A percentile compares a stretch with the other conserved stretches of the same genome.
These are phyloP conservation scores for Brachionus plicatilis DNA, from an alignment of 1,140 invertebrate species.

Conservation along the genomic window DNA sequence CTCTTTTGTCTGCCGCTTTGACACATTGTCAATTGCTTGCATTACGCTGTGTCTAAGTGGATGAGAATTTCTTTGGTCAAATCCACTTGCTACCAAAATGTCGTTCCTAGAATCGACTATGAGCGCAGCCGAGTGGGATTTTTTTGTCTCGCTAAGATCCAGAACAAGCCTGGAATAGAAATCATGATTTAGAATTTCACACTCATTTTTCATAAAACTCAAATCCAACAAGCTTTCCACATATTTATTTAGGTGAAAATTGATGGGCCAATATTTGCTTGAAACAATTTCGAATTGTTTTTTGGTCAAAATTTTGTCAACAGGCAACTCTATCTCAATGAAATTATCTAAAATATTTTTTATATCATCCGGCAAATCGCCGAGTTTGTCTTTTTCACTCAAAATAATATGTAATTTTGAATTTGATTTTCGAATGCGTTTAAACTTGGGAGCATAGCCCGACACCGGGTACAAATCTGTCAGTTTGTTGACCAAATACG, in stretches of 20 bases:
- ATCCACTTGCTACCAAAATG: neutral
- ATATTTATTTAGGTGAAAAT: conserved; percentile 35
- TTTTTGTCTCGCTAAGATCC: neutral
- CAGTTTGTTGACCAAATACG: neutral
- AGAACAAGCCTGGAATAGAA: neutral
- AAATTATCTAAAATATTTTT: neutral
- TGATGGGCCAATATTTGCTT: conserved; percentile 27
- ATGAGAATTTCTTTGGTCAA: conserved; percentile 16
- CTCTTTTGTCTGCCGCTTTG: neutral
- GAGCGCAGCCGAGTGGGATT: neutral
- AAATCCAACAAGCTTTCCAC: conserved; percentile 16
- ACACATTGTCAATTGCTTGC: neutral
- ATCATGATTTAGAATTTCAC: neutral
- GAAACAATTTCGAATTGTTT: conserved; percentile 27
- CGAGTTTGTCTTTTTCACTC: neutral
- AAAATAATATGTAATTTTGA: neutral
- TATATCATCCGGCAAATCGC: neutral
- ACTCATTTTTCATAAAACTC: conserved; percentile 22
- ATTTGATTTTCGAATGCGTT: neutral
- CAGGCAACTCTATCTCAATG: neutral
- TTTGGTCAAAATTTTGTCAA: conserved; percentile 12
- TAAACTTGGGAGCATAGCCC: neutral
- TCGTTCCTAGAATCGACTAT: conserved; percentile 24
- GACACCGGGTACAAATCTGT: neutral
- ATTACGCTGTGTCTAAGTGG: conserved; percentile 33